Conservation (phyloP, 2,797 vertebrate genomes). For the Lacerta agilis region DNA sequence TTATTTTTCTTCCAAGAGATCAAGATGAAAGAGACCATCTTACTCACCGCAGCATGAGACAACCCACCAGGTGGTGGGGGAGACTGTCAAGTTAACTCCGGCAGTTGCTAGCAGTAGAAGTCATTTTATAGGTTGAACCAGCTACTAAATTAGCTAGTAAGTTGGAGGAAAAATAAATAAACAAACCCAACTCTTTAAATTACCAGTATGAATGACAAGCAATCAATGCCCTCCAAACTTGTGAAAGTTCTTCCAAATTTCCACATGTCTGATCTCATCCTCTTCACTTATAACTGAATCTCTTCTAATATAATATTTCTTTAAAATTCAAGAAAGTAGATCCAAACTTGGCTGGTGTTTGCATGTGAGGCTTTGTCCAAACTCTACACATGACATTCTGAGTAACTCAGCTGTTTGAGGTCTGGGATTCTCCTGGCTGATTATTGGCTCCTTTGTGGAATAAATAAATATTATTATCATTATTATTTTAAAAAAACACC, state of each 20-base stretch:
- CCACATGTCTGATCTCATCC: not conserved
- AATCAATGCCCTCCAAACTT: not conserved
- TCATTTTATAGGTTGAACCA: not conserved
- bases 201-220: too few species aligned
- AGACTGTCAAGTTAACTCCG: not conserved
- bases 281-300: too few species aligned
- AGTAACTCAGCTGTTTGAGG: too few species aligned
- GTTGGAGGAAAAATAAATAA: too few species aligned
- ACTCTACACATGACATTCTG: not conserved
- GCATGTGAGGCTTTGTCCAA: not conserved
- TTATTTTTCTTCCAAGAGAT: not conserved
- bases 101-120: not conserved
- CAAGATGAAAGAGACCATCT: not conserved
- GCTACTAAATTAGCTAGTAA: too few species aligned
- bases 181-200: not conserved
- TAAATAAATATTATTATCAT: not conserved
- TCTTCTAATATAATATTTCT: too few species aligned
- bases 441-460: constrained; percentile 39
- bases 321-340: too few species aligned
- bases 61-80: not conserved
- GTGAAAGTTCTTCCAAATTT: not conserved
- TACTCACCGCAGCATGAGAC: too few species aligned
- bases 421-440: constrained; percentile 4
- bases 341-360: not conserved
- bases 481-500: not conserved